A percentile compares a stretch with the other conserved stretches of the same genome.
phyloP scores from a whole-genome alignment of 1,140 invertebrate genomes.

The Limonius californicus region DNA sequence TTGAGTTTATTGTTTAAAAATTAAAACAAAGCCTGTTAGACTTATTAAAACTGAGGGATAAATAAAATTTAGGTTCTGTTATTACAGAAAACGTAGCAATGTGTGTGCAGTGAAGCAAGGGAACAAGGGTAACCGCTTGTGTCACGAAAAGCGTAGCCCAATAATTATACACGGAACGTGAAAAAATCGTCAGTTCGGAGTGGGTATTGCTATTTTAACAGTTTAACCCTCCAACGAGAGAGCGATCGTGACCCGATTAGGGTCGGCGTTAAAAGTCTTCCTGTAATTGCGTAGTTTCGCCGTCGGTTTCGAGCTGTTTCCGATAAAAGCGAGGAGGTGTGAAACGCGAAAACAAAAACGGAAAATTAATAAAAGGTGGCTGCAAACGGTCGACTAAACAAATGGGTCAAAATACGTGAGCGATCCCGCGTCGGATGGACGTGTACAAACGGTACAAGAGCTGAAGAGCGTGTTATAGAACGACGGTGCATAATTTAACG shows the following conservation, averaged over 20 bases:
- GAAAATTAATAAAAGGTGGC: neutral
- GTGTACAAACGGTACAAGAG: neutral
- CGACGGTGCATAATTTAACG: neutral
- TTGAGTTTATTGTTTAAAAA: too few relatives aligned
- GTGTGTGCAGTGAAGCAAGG: too few relatives aligned
- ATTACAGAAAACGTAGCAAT: too few relatives aligned
- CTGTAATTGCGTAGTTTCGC: neutral
- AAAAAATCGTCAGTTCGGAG: too few relatives aligned
- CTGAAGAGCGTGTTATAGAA: slow-evolving; percentile 1
- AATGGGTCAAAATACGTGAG: neutral
- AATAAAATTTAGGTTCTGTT: too few relatives aligned
- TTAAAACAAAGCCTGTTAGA: too few relatives aligned
- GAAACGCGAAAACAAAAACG: neutral
- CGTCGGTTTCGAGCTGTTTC: neutral
- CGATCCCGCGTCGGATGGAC: neutral
- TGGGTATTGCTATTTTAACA: too few relatives aligned
- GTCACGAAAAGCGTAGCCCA: too few relatives aligned
- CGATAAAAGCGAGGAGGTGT: neutral
- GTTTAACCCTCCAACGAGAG: too few relatives aligned
- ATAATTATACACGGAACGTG: too few relatives aligned
- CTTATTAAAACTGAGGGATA: too few relatives aligned
- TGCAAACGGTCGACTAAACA: neutral
- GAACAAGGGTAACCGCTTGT: too few relatives aligned
- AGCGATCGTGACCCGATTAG: neutral
- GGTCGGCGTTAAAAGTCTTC: neutral